A percentile compares a stretch with the other conserved stretches of the same genome.
Conservation (phyloP, 2,797 vertebrate genomes). For the Myotis vivesi region DNA sequence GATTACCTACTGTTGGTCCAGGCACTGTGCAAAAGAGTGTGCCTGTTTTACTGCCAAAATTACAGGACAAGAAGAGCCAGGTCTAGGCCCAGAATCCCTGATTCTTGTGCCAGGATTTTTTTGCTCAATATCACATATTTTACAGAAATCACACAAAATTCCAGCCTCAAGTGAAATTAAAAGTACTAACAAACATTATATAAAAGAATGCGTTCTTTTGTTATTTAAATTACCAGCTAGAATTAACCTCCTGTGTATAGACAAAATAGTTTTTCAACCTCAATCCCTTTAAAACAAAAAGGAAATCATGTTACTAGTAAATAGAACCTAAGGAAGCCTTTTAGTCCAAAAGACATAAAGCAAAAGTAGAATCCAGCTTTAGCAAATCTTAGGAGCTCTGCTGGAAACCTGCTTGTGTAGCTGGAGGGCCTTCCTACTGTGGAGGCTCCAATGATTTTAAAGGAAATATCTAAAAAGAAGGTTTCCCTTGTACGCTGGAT, state of each 20-base stretch:
- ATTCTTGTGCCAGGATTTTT: not conserved
- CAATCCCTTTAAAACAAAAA: not conserved
- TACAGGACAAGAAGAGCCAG: not conserved
- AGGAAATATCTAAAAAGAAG: not conserved
- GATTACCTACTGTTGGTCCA: not conserved
- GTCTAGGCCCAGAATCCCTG: not conserved
- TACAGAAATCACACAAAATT: slow-evolving; percentile 40
- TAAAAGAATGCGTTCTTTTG: not conserved
- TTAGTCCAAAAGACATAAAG: not conserved
- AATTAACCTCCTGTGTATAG: not conserved
- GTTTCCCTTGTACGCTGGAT: not conserved
- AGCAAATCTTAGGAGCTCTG: not conserved
- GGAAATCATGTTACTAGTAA: not conserved
- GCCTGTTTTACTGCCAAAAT: not conserved
- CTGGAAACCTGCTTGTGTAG: not conserved
- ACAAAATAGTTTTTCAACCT: not conserved
- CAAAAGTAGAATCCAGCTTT: not conserved
- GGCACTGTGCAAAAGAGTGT: not conserved
- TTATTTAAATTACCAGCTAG: slow-evolving; percentile 32
- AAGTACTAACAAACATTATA: not conserved
- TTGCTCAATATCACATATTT: not conserved
- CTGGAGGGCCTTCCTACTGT: not conserved
- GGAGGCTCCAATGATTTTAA: not conserved
- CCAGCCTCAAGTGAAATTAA: slow-evolving; percentile 6
- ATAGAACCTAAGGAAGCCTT: not conserved